These are phyloP conservation scores for Aphelocoma californica DNA, from an alignment of 2,797 vertebrate species.

Conservation along the genomic window DNA sequence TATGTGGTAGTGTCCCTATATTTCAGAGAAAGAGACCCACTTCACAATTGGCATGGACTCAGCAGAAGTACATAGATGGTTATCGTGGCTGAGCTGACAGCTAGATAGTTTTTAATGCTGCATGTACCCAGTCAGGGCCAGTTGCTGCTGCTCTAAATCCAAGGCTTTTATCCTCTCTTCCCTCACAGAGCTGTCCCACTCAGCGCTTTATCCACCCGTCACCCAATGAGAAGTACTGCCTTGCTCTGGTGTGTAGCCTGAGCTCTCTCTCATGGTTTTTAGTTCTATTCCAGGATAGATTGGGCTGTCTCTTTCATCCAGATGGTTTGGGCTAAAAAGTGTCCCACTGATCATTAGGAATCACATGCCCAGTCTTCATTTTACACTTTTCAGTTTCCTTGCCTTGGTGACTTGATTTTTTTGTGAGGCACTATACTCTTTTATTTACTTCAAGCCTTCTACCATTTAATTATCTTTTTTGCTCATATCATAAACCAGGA, in stretches of 20 bases:
- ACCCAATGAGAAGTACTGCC: rapidly evolving
- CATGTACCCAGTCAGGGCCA: not conserved
- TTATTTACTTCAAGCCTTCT: not conserved
- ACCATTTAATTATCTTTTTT: not conserved
- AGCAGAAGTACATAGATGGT: not conserved
- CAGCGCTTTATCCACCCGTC: rapidly evolving
- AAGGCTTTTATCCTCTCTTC: not conserved
- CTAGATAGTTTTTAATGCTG: not conserved
- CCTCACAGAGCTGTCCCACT: not conserved
- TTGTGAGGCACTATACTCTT: not conserved
- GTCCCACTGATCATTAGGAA: not conserved
- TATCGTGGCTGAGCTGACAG: not conserved
- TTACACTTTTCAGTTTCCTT: not conserved
- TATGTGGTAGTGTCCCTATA: not conserved
- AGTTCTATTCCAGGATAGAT: too few relatives aligned
- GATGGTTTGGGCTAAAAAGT: not conserved
- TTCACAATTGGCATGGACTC: not conserved
- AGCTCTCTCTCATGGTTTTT: not conserved
- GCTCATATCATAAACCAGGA: not conserved
- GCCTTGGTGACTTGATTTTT: not conserved
- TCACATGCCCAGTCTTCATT: not conserved
- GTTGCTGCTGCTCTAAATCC: not conserved
- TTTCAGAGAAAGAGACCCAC: not conserved
- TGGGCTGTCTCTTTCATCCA: not conserved
- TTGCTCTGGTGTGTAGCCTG: not conserved